Percentiles rank a stretch among this genome's conserved stretches.
phyloP scores from a whole-genome alignment of 2,113 vertebrate genomes.

The Panthera leo region DNA sequence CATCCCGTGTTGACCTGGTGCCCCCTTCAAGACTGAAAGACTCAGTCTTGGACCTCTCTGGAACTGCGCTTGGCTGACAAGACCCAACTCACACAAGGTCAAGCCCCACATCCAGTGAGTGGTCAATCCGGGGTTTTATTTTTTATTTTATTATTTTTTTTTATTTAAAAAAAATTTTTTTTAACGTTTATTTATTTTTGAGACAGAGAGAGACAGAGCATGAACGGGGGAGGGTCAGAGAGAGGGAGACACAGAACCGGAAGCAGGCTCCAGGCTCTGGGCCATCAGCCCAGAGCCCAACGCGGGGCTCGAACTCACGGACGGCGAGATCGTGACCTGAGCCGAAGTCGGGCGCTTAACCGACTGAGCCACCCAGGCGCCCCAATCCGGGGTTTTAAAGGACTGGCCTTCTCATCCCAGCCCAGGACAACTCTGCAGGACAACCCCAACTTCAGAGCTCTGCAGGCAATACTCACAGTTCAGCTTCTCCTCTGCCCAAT shows the following conservation, averaged over 20 bases:
- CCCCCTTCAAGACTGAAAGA: background rate
- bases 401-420: rapidly evolving
- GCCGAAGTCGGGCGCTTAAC: no score
- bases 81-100: background rate
- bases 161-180: no score
- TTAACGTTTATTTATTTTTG: no score
- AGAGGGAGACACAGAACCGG: no score
- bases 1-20: background rate
- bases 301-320: no score
- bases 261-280: no score
- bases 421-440: background rate
- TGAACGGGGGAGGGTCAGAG: no score
- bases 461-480: rapidly evolving
- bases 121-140: background rate
- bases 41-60: background rate
- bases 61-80: background rate
- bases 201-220: no score
- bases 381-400: background rate
- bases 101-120: background rate
- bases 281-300: no score
- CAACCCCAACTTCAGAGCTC: background rate
- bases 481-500: background rate
- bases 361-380: no score
- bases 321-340: no score
- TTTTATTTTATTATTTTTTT: no score